A percentile compares a stretch with the other conserved stretches of the same genome.
These are phyloP conservation scores for Acanthurus lineatus DNA, from an alignment of 2,797 vertebrate genomes.

Conservation along the genomic window DNA sequence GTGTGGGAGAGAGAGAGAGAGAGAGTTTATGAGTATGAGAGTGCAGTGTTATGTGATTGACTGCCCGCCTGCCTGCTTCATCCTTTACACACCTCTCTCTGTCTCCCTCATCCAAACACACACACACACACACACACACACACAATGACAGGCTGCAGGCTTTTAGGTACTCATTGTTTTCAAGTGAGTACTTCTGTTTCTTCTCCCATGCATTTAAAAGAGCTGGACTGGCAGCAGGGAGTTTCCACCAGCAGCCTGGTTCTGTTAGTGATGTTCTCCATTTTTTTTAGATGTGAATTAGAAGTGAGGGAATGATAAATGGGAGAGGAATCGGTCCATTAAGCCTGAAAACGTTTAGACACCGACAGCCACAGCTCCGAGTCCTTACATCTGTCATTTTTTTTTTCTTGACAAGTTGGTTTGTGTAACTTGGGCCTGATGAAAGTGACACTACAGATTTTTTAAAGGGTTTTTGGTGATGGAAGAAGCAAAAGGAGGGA, in stretches of 20 bases:
- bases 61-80: conserved; percentile 26
- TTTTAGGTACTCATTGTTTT: conserved; percentile 43
- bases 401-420: neutral
- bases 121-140: conserved; percentile 9
- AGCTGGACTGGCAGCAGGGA: conserved; percentile 40
- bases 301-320: conserved; percentile 13
- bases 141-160: conserved; percentile 14
- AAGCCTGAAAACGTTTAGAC: conserved; percentile 17
- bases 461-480: too few relatives aligned
- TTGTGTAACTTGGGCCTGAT: too few relatives aligned
- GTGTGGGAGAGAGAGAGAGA: conserved; percentile 23
- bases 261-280: conserved; percentile 16
- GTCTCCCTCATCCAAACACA: too few relatives aligned
- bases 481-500: too few relatives aligned
- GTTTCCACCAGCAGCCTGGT: conserved; percentile 49
- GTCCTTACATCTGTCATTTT: neutral
- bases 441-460: neutral
- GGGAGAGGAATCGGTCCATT: conserved; percentile 22
- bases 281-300: conserved; percentile 31
- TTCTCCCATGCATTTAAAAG: conserved; percentile 45
- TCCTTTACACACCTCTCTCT: conserved; percentile 12
- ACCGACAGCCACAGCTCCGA: neutral
- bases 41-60: conserved; percentile 58
- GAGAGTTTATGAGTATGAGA: conserved; percentile 55
- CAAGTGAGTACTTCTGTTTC: conserved; percentile 47